A percentile compares a stretch with the other conserved stretches of the same genome.
phyloP scores from a whole-genome alignment of 1,140 invertebrate genomes.

The Reticulitermes speratus region DNA sequence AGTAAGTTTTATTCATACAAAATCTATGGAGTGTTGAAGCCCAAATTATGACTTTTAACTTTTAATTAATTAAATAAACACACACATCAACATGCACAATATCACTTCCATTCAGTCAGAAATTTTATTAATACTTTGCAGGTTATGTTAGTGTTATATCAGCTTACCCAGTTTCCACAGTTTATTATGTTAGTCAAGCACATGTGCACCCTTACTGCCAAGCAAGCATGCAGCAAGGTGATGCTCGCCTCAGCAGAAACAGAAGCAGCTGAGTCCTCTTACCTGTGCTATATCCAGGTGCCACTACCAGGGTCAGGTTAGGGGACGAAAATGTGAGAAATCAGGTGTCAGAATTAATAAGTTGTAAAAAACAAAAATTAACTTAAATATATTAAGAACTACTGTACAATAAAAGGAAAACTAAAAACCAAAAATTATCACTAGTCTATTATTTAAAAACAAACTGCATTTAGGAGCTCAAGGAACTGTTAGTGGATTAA shows the following conservation, averaged over 20 bases:
- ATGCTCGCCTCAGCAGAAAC: background rate
- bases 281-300: slow-evolving; percentile 31
- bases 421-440: background rate
- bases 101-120: too few species aligned
- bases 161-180: background rate
- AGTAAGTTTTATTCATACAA: too few species aligned
- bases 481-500: slow-evolving; percentile 23
- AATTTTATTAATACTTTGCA: too few species aligned
- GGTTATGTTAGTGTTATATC: background rate
- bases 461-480: background rate
- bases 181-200: background rate
- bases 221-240: background rate
- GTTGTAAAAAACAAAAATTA: slow-evolving; percentile 25
- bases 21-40: too few species aligned
- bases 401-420: background rate
- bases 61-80: too few species aligned
- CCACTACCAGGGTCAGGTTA: slow-evolving; percentile 28
- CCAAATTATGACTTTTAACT: too few species aligned
- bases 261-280: slow-evolving; percentile 24
- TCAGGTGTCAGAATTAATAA: slow-evolving; percentile 29
- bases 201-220: background rate
- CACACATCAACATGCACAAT: too few species aligned
- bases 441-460: slow-evolving; percentile 20
- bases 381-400: background rate
- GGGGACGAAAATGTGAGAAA: slow-evolving; percentile 32